Evolutionary conservation across 1,140 invertebrate species (phyloP).

Genomic region (Eueides isabella): DNA sequence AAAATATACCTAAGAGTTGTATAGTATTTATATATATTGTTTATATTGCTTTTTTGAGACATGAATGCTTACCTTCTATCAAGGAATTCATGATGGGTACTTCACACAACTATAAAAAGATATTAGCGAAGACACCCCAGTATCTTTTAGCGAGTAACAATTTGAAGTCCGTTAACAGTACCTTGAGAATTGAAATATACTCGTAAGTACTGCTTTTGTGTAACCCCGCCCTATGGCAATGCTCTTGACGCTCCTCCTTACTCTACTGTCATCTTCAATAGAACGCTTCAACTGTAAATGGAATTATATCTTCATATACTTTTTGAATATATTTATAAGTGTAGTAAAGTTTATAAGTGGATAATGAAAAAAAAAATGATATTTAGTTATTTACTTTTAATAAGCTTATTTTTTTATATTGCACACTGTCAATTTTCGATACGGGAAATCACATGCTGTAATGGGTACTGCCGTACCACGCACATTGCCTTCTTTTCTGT

Average conservation of each 20-base stretch:
- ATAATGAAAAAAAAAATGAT: not conserved
- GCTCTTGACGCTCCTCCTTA: slow-evolving; percentile 71
- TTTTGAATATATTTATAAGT: not conserved
- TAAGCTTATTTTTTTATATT: not conserved
- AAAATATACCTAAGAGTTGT: not conserved
- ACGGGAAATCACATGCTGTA: not conserved
- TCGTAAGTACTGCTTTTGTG: slow-evolving; percentile 69
- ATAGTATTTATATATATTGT: slow-evolving; percentile 53
- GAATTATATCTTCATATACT: not conserved
- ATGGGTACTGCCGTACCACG: not conserved
- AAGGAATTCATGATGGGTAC: not conserved
- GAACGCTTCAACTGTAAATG: slow-evolving; percentile 10
- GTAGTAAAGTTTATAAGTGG: not conserved
- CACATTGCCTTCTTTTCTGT: not conserved
- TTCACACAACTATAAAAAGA: not conserved
- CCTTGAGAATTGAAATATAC: slow-evolving; percentile 40
- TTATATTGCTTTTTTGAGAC: slow-evolving; percentile 49
- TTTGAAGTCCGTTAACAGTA: slow-evolving; percentile 58
- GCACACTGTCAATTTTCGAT: not conserved
- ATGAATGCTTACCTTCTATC: slow-evolving; percentile 4
- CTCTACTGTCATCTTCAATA: slow-evolving; percentile 62
- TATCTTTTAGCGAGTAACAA: slow-evolving; percentile 61
- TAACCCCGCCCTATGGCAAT: slow-evolving; percentile 69
- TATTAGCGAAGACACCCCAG: slow-evolving; percentile 5
- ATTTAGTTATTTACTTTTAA: too few species aligned